Conservation (phyloP, 2,888 invertebrate genomes). For the Julus scanicus region DNA sequence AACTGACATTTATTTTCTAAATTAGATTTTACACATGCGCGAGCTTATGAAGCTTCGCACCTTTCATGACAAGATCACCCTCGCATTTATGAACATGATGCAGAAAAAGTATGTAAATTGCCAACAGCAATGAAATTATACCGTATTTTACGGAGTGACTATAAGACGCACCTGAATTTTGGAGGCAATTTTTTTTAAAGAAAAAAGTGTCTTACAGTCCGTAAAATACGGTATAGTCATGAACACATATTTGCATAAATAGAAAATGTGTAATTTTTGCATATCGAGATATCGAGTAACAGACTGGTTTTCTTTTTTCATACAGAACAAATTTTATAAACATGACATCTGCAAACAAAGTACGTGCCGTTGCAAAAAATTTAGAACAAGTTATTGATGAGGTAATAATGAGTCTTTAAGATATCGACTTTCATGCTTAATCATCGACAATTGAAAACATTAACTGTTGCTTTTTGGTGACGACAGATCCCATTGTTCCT, state of each 20-base stretch:
- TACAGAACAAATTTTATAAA: constrained; percentile 73
- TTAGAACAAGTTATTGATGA: constrained; percentile 74
- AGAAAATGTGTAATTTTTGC: neutral
- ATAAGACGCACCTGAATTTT: no score
- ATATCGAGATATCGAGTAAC: neutral
- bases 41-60: constrained; percentile 71
- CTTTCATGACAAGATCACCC: constrained; percentile 71
- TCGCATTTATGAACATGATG: constrained; percentile 69
- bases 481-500: constrained; percentile 71
- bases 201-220: no score
- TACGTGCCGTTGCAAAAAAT: constrained; percentile 73
- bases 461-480: neutral
- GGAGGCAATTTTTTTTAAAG: no score
- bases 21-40: constrained; percentile 69
- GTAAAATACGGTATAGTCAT: no score
- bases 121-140: neutral
- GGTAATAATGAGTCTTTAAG: constrained; percentile 63
- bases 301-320: neutral
- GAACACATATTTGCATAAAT: no score
- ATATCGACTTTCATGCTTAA: neutral
- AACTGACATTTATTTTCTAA: neutral
- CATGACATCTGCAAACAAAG: constrained; percentile 73
- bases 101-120: constrained; percentile 70
- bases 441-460: neutral
- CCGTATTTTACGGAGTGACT: no score